Conservation (phyloP, 2,113 vertebrate species). For the Vimba vimba region DNA sequence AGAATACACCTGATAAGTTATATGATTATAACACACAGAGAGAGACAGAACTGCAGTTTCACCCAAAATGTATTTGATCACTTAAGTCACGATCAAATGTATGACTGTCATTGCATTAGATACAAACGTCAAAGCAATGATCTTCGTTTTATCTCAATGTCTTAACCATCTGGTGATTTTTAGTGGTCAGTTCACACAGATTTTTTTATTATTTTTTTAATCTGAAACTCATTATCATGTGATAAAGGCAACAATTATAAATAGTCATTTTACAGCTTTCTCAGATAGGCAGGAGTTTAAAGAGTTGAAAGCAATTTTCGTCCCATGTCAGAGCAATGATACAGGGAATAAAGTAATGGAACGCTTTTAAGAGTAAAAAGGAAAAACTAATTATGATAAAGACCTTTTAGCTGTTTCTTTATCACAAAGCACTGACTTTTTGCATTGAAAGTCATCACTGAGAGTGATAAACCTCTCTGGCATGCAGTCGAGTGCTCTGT, state of each 20-base stretch:
- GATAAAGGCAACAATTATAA: constrained; percentile 3
- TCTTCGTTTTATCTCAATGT: neutral
- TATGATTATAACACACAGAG: too few species aligned
- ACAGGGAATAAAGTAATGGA: constrained; percentile 78
- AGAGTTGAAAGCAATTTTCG: constrained; percentile 71
- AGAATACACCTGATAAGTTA: too few species aligned
- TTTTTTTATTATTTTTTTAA: neutral
- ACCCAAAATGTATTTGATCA: neutral
- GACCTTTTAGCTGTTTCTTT: constrained; percentile 80
- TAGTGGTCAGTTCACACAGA: neutral
- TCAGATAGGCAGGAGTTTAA: constrained; percentile 59
- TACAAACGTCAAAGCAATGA: neutral
- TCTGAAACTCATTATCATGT: neutral
- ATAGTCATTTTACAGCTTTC: neutral
- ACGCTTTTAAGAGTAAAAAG: constrained; percentile 79
- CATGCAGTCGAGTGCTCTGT: constrained; percentile 71
- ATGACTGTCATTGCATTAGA: neutral
- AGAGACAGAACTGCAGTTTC: too few species aligned
- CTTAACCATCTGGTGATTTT: neutral
- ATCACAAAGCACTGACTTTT: constrained; percentile 77
- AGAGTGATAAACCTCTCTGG: constrained; percentile 79
- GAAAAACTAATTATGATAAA: constrained; percentile 86
- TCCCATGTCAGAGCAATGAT: constrained; percentile 70
- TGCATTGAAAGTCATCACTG: constrained; percentile 76
- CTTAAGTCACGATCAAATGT: neutral